Conservation (phyloP, 2,888 invertebrate species). For the Embidobia sp. region DNA sequence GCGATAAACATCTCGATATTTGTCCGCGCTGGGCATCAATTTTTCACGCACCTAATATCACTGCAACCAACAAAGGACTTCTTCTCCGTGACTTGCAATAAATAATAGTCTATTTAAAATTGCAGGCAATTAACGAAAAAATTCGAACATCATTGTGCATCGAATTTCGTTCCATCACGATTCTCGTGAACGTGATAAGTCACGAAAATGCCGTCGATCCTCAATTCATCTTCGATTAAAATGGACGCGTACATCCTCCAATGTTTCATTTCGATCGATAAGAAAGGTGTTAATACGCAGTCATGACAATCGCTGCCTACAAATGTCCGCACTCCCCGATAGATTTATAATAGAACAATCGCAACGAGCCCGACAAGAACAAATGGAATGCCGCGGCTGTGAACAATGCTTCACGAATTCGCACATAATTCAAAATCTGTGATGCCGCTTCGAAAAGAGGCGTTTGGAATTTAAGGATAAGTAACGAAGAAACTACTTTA, state of each 20-base stretch:
- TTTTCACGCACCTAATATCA: neutral
- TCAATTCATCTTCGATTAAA: conserved; percentile 23
- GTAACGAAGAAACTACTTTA: conserved; percentile 13
- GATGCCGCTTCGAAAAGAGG: conserved; percentile 52
- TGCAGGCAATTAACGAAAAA: conserved; percentile 8
- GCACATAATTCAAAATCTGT: conserved; percentile 60
- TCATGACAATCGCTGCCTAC: conserved; percentile 57
- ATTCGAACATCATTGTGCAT: conserved; percentile 19
- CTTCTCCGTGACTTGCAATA: conserved; percentile 4
- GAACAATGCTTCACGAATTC: conserved; percentile 59
- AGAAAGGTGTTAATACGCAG: conserved; percentile 54
- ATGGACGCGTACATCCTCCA: conserved; percentile 7
- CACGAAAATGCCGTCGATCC: conserved; percentile 57
- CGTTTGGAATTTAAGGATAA: conserved; percentile 61
- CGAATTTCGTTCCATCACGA: conserved; percentile 46
- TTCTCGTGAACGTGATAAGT: conserved; percentile 61
- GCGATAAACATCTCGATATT: too few species aligned
- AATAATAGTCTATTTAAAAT: conserved; percentile 1
- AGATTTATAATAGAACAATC: conserved; percentile 58
- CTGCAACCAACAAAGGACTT: neutral
- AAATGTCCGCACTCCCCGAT: conserved; percentile 46
- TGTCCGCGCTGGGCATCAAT: too few species aligned
- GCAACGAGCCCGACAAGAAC: conserved; percentile 36
- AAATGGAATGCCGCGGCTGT: conserved; percentile 35
- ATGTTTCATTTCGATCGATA: conserved; percentile 52